Conservation (phyloP, 2,888 invertebrate species). For the Embidobia sp. region DNA sequence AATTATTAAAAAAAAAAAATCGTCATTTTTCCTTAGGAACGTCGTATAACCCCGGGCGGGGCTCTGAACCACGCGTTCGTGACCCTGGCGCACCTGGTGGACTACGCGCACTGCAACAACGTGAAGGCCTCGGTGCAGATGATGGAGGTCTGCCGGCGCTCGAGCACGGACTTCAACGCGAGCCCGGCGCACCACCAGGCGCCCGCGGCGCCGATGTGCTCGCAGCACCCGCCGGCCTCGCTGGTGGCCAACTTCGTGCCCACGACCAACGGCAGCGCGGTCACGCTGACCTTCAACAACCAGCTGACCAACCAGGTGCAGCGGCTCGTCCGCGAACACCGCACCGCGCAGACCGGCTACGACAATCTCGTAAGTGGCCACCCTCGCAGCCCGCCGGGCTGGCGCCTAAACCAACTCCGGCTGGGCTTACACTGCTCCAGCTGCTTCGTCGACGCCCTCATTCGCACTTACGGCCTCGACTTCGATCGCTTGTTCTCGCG, state of each 20-base stretch:
- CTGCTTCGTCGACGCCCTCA: too few relatives aligned
- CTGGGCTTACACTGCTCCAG: too few relatives aligned
- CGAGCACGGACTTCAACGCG: conserved; percentile 81
- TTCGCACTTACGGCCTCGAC: too few relatives aligned
- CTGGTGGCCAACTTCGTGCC: conserved; percentile 90
- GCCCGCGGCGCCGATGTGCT: conserved; percentile 81
- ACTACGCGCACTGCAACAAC: conserved; percentile 98
- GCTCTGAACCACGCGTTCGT: conserved; percentile 98
- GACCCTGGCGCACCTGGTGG: conserved; percentile 94
- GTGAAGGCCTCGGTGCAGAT: conserved; percentile 98
- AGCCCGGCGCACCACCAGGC: conserved; percentile 83
- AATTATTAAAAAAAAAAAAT: background rate
- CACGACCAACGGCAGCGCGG: conserved; percentile 89
- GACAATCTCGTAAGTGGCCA: conserved; percentile 89
- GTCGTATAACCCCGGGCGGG: conserved; percentile 97
- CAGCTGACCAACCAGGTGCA: conserved; percentile 90
- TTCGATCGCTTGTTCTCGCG: too few relatives aligned
- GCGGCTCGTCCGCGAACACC: conserved; percentile 87
- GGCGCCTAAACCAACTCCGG: too few relatives aligned
- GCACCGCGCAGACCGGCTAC: conserved; percentile 85
- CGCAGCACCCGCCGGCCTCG: conserved; percentile 83
- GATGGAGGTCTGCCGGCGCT: conserved; percentile 91
- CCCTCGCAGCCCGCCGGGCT: too few relatives aligned
- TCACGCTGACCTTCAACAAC: conserved; percentile 97
- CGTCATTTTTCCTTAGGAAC: conserved; percentile 84